phyloP scores from a whole-genome alignment of 2,797 vertebrate genomes.

The Rhincodon typus region DNA sequence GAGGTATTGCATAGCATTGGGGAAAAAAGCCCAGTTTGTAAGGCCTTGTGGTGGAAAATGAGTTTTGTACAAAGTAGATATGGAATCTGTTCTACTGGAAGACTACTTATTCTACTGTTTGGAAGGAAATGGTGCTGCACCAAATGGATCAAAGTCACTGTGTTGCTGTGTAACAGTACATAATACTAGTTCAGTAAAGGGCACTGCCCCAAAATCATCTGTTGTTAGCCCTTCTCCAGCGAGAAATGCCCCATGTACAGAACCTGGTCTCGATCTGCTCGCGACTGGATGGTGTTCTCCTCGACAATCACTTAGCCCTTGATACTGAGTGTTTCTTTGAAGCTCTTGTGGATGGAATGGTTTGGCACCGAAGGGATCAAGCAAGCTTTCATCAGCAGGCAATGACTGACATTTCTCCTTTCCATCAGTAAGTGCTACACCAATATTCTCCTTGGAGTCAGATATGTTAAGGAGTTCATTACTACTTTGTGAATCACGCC shows the following conservation, averaged over 20 bases:
- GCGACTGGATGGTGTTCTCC: conserved; percentile 58
- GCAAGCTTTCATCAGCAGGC: conserved; percentile 63
- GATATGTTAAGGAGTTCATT: conserved; percentile 86
- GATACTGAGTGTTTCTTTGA: conserved; percentile 64
- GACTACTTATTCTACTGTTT: conserved; percentile 70
- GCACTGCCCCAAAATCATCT: conserved; percentile 90
- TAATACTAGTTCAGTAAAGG: conserved; percentile 81
- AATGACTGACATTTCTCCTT: conserved; percentile 66
- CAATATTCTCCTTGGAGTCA: conserved; percentile 95
- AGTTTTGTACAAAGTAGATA: conserved; percentile 45
- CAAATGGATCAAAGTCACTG: conserved; percentile 85
- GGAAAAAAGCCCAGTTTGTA: conserved; percentile 55
- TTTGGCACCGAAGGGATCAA: conserved; percentile 87
- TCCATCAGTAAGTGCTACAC: conserved; percentile 64
- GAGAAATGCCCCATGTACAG: conserved; percentile 55
- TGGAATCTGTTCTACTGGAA: conserved; percentile 44
- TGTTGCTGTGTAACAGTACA: conserved; percentile 58
- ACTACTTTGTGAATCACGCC: conserved; percentile 92
- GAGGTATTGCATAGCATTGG: conserved; percentile 55
- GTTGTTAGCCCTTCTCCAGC: conserved; percentile 61
- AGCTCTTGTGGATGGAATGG: conserved; percentile 80
- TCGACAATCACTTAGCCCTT: conserved; percentile 60
- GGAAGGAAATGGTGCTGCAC: conserved; percentile 87
- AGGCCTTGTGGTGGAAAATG: conserved; percentile 65
- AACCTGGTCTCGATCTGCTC: conserved; percentile 62